Conservation (phyloP, 2,113 vertebrate species). For the Mohoua ochrocephala region DNA sequence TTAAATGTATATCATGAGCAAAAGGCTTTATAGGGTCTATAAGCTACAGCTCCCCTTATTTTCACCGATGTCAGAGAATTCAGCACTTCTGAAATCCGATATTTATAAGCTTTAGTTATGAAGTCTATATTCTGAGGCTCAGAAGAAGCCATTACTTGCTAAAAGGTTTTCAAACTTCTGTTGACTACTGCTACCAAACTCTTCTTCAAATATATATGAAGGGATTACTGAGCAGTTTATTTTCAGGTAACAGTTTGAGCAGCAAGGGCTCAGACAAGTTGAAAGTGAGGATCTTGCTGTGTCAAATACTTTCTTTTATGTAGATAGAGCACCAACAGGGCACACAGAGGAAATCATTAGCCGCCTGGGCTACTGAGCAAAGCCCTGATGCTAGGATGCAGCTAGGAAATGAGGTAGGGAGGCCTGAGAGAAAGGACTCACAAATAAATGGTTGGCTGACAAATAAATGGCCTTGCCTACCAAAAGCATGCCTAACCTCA, state of each 20-base stretch:
- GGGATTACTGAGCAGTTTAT: not conserved
- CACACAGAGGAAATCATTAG: not conserved
- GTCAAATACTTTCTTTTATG: slow-evolving; percentile 18
- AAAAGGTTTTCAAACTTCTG: slow-evolving; percentile 1
- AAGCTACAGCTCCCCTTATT: slow-evolving; percentile 18
- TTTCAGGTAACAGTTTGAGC: not conserved
- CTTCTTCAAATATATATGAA: not conserved
- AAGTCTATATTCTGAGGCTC: not conserved
- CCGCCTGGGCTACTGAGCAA: not conserved
- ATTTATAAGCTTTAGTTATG: slow-evolving; percentile 1
- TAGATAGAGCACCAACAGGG: not conserved
- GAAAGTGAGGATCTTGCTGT: slow-evolving; percentile 14
- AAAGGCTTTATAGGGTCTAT: slow-evolving; percentile 29
- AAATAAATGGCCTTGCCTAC: not conserved
- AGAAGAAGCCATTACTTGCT: slow-evolving; percentile 18
- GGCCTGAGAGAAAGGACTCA: not conserved
- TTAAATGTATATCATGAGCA: slow-evolving; percentile 15
- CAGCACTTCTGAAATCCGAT: not conserved
- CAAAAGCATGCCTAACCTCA: not conserved
- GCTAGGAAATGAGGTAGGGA: not conserved
- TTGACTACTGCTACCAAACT: slow-evolving; percentile 10
- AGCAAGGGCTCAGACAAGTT: not conserved
- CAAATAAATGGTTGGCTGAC: not conserved
- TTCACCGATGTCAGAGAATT: slow-evolving; percentile 4
- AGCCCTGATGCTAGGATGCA: not conserved